phyloP scores from a whole-genome alignment of 2,797 vertebrate genomes.

The Spea hammondii region DNA sequence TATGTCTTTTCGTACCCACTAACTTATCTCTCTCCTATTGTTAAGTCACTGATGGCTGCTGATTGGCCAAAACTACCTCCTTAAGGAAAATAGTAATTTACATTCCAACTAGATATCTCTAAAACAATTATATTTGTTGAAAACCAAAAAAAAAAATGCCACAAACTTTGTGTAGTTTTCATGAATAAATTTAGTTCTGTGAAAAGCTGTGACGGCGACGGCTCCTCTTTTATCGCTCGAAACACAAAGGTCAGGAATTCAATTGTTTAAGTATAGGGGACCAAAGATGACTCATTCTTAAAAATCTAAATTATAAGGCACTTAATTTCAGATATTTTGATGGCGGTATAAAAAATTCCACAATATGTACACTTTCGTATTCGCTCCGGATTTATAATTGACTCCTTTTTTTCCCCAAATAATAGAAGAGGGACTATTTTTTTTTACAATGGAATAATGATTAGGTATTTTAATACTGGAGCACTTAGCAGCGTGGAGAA shows the following conservation, averaged over 20 bases:
- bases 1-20: no score
- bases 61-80: no score
- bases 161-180: no score
- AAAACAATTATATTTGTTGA: no score
- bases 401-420: neutral
- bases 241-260: neutral
- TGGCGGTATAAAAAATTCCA: neutral
- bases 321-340: neutral
- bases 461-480: neutral
- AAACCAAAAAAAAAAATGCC: no score
- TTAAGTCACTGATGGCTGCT: no score
- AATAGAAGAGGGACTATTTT: neutral
- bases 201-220: no score
- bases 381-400: constrained; percentile 4
- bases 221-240: no score
- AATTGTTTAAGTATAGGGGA: neutral
- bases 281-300: neutral
- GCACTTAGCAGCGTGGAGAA: constrained; percentile 8
- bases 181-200: no score
- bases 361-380: constrained; percentile 6
- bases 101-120: no score
- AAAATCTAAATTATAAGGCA: neutral
- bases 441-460: constrained; percentile 6
- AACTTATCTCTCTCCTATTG: no score
- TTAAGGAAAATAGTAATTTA: no score